Evolutionary conservation across 2,888 invertebrate genomes (phyloP).

Genomic region (Piscicola geometra): DNA sequence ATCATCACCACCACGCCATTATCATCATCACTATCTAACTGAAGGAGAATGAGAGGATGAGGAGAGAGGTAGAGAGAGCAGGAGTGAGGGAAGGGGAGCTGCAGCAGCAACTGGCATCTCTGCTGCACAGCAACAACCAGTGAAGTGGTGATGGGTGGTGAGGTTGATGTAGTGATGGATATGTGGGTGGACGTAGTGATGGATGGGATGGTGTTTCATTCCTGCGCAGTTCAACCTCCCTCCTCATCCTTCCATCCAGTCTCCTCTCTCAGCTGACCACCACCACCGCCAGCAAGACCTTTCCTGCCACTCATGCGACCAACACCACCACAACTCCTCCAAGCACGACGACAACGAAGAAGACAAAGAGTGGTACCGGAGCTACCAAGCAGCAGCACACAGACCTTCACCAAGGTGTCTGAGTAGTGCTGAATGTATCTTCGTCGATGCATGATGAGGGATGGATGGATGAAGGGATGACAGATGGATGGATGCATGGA

Average conservation of each 20-base stretch:
- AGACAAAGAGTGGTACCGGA: no score
- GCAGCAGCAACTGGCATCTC: background rate
- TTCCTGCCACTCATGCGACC: no score
- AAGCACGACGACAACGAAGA: no score
- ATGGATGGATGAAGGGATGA: conserved; percentile 1
- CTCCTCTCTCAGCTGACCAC: no score
- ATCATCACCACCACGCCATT: background rate
- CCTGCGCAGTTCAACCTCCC: no score
- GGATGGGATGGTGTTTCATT: no score
- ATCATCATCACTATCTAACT: background rate
- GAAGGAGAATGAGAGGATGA: conserved; percentile 1
- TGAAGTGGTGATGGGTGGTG: background rate
- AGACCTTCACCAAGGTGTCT: no score
- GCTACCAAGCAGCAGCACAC: no score
- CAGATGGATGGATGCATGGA: background rate
- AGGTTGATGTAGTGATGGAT: background rate
- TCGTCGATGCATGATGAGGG: background rate
- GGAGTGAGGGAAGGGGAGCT: background rate
- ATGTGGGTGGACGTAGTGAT: background rate
- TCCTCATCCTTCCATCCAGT: no score
- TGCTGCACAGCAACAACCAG: background rate
- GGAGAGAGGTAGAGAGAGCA: background rate
- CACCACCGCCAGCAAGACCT: no score
- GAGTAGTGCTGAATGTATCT: no score
- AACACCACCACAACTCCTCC: no score